Evolutionary conservation across 2,888 invertebrate species (phyloP).

Genomic region (Tiliacea citrago): DNA sequence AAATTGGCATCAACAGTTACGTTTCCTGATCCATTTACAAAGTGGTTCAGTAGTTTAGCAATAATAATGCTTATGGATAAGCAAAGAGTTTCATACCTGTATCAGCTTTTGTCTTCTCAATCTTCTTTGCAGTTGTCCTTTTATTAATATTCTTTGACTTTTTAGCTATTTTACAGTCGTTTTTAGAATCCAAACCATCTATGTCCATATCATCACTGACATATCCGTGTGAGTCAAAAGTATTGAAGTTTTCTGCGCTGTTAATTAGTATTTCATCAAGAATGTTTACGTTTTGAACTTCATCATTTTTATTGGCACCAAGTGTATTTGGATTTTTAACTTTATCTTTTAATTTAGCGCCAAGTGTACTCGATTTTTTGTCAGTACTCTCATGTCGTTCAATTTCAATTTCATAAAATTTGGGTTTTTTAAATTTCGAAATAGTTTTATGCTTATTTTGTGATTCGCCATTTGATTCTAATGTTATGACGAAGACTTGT

Average conservation of each 20-base stretch:
- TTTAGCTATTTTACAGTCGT: neutral
- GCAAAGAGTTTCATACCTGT: slow-evolving; percentile 27
- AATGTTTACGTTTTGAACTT: neutral
- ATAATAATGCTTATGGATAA: neutral
- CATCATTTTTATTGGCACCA: neutral
- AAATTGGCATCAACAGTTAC: neutral
- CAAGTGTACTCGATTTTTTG: neutral
- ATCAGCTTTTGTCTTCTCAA: neutral
- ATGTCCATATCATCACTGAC: neutral
- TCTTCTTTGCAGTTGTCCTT: neutral
- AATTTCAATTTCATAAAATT: neutral
- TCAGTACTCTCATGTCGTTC: neutral
- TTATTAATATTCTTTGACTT: neutral
- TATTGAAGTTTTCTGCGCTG: neutral
- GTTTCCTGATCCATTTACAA: neutral
- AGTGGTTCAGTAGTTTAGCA: too few species aligned
- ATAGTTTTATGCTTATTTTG: slow-evolving; percentile 12
- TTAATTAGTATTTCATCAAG: slow-evolving; percentile 7
- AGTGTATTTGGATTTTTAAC: neutral
- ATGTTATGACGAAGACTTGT: slow-evolving; percentile 56
- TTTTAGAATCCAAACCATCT: neutral
- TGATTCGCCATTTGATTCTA: slow-evolving; percentile 13
- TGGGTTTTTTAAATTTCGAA: neutral
- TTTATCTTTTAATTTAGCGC: neutral
- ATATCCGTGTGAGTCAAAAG: neutral